Percentiles rank a stretch among this genome's conserved stretches.
phyloP scores from a whole-genome alignment of 2,113 vertebrate genomes.

The Tenrec ecaudatus region DNA sequence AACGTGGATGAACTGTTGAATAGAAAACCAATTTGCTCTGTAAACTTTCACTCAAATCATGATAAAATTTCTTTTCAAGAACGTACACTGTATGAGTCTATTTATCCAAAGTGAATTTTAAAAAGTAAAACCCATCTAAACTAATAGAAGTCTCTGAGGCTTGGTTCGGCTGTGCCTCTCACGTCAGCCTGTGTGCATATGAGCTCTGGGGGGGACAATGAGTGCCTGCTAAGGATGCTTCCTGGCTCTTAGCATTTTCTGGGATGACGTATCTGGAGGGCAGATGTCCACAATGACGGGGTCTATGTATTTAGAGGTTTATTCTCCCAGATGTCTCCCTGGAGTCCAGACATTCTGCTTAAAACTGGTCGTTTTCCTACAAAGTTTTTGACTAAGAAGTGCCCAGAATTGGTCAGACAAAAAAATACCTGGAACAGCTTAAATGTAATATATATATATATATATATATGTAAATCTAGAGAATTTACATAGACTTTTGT shows the following conservation, averaged over 20 bases:
- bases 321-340: neutral
- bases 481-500: slow-evolving; percentile 13
- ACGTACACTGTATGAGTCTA: neutral
- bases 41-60: too few relatives aligned
- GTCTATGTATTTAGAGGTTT: slow-evolving; percentile 2
- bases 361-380: neutral
- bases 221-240: neutral
- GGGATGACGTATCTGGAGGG: slow-evolving; percentile 36
- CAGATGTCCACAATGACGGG: neutral
- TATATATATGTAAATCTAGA: neutral
- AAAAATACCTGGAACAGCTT: neutral
- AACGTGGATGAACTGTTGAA: too few relatives aligned
- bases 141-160: neutral
- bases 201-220: neutral
- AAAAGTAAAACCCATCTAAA: neutral
- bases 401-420: slow-evolving; percentile 19
- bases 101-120: neutral
- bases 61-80: too few relatives aligned
- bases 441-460: slow-evolving; percentile 9
- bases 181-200: neutral
- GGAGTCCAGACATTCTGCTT: neutral
- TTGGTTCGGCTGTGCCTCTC: neutral
- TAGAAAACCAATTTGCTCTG: too few relatives aligned
- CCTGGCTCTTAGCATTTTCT: neutral
- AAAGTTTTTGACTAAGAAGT: neutral